Base-by-base conservation (phyloP, 1,140 invertebrate species). In the Eumeta japonica region DNA sequence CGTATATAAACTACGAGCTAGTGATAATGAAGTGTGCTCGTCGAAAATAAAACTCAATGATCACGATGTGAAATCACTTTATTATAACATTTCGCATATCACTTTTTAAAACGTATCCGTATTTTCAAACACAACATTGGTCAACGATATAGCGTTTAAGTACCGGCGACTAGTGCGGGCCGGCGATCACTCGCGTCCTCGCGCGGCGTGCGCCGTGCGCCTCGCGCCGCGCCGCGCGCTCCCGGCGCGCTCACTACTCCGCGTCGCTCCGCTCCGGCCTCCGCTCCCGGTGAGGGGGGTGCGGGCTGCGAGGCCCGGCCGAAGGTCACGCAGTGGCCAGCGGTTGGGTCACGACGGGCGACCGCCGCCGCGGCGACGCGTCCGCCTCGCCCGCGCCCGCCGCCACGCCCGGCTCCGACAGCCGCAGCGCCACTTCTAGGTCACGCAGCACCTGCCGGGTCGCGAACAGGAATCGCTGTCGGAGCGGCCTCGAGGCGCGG, bases 341-440 rank as follows among this genome's bases (percentile, higher is more conserved):
- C 49, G 67, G 71, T 61, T 71, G 63, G 51, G 62, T 62, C 16
- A 67, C 63, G 10, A 64, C 67, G 28, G 62, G 64, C 57, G 52
- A 55, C 43, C 52, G 62, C 14, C 52, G 58, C 28, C 48, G 54
- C 48, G 58, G 52, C 18, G 58, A 50, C 41, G 39, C 43, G 15
- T 46, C 48, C 33, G 18, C 16, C n/a, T 33, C 31, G 19, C 4
- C 36, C 18, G 30, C 36, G 11, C 36, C 27, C 30, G 37, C 37
- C 39, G 16, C 43, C 28, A 16, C 40, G 38, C 41, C 45, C 12
- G 34, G 41, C 43, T 83, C 80, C 20, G 79, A 75, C 45, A 83
- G 65, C 3, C 79, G 75, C 39, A 90, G 76, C 54, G 88, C 88
- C 60, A 86, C 78, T 64, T 89, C 88, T 43, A 91, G 77, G 70